Conservation (phyloP, 1,140 invertebrate species). For the Drepana arcuata region DNA sequence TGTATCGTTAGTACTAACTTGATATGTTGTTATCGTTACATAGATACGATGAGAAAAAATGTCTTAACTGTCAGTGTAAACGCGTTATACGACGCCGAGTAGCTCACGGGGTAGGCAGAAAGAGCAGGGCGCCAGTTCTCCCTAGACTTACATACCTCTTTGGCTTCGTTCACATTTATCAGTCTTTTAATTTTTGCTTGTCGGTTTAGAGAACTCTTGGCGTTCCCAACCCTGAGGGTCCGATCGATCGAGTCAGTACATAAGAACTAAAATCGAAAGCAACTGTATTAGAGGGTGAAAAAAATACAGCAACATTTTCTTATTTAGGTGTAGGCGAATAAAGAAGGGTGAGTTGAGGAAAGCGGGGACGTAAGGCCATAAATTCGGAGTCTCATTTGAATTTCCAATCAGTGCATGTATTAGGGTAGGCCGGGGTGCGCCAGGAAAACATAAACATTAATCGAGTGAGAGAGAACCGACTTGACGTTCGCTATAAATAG, state of each 20-base stretch:
- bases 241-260: not conserved
- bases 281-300: not conserved
- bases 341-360: slow-evolving; percentile 29
- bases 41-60: not conserved
- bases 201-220: too few species aligned
- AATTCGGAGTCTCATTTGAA: slow-evolving; percentile 60
- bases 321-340: slow-evolving; percentile 13
- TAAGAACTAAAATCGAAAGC: not conserved
- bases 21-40: too few species aligned
- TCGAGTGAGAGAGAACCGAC: too few species aligned
- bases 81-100: too few species aligned
- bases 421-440: too few species aligned
- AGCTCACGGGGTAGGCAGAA: not conserved
- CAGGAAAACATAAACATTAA: too few species aligned
- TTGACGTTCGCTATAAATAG: too few species aligned
- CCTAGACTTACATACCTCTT: too few species aligned
- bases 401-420: slow-evolving; percentile 53
- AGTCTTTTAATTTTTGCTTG: too few species aligned
- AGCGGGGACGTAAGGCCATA: slow-evolving; percentile 34
- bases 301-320: not conserved
- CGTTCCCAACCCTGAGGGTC: not conserved
- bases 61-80: not conserved
- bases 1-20: not conserved
- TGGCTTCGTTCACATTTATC: too few species aligned
- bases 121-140: too few species aligned